These are phyloP conservation scores for Melanaphis sacchari DNA, from an alignment of 1,140 invertebrate species.

Conservation along the genomic window DNA sequence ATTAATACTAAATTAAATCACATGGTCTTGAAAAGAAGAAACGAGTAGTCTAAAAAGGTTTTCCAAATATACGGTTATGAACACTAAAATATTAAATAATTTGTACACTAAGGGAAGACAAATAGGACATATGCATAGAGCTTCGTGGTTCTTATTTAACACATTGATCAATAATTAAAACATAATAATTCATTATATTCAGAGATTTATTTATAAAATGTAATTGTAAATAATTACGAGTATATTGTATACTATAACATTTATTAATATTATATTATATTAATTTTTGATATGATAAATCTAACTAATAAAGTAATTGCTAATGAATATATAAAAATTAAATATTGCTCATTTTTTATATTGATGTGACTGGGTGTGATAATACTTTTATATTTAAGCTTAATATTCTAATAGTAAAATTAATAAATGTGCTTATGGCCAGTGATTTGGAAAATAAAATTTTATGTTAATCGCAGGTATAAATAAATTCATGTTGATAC, in stretches of 20 bases:
- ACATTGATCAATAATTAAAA: background rate
- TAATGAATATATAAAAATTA: background rate
- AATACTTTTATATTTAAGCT: background rate
- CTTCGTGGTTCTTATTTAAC: background rate
- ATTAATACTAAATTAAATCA: background rate
- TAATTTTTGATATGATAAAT: no score
- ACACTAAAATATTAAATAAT: background rate
- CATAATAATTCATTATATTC: background rate
- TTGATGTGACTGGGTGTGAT: background rate
- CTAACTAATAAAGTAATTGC: no score
- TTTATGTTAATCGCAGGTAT: no score
- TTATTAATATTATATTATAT: no score
- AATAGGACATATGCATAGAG: background rate
- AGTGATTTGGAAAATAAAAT: no score
- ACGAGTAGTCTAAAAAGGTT: background rate
- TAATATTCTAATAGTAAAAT: background rate
- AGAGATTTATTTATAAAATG: background rate
- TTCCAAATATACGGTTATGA: no score
- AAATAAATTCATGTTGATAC: no score
- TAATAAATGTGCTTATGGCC: no score
- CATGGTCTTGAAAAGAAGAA: background rate
- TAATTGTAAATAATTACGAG: no score
- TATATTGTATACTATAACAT: background rate
- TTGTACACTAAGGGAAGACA: background rate
- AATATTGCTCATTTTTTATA: background rate